Evolutionary conservation across 2,888 invertebrate species (phyloP).

Genomic region (Dasypolia templi): DNA sequence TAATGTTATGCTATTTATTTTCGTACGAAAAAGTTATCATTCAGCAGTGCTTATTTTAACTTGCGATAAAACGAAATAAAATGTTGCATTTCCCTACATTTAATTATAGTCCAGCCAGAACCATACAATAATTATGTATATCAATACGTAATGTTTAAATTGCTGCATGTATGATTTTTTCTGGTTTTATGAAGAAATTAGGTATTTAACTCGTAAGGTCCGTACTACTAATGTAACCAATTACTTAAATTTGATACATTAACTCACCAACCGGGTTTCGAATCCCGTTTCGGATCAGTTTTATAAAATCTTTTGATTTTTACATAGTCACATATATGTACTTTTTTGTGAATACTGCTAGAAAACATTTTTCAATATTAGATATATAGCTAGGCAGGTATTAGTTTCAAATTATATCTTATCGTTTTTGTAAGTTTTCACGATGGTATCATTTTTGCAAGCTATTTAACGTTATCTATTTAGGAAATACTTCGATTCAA

Average conservation of each 20-base stretch:
- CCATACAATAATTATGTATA: background rate
- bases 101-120: background rate
- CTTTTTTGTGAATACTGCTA: background rate
- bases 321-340: background rate
- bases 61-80: background rate
- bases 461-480: background rate
- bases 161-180: too few relatives aligned
- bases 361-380: background rate
- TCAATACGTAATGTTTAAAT: background rate
- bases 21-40: background rate
- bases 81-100: background rate
- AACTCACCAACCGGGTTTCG: background rate
- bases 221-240: background rate
- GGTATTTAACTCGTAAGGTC: background rate
- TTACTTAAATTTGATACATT: background rate
- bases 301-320: background rate
- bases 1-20: background rate
- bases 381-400: too few relatives aligned
- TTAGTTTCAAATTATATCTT: background rate
- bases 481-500: background rate
- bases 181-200: conserved; percentile 4
- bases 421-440: background rate
- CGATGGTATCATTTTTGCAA: background rate
- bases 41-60: background rate
- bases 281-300: background rate